Conservation (phyloP, 2,113 vertebrate genomes). For the Sitta europaea region DNA sequence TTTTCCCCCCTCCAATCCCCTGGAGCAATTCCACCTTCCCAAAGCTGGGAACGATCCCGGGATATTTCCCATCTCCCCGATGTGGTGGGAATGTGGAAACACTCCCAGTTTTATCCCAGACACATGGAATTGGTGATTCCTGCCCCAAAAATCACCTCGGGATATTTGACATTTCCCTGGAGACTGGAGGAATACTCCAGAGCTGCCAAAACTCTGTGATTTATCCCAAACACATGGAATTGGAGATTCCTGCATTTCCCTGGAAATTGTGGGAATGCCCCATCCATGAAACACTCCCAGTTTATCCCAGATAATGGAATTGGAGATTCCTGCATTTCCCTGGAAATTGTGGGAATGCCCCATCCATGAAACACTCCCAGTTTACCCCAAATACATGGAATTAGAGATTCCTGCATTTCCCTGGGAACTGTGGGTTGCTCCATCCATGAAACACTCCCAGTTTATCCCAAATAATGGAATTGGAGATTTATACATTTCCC, state of each 20-base stretch:
- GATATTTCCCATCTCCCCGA: fast-evolving
- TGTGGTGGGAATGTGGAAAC: background rate
- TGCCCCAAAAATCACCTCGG: background rate
- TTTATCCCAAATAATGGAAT: no score
- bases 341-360: background rate
- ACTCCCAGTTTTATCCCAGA: background rate
- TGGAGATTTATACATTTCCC: background rate
- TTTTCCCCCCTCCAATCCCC: background rate
- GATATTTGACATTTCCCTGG: background rate
- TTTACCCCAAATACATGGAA: background rate
- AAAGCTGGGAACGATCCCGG: background rate
- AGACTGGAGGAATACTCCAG: background rate
- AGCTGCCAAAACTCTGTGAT: background rate
- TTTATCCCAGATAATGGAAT: fast-evolving
- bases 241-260: background rate
- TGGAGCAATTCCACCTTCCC: background rate
- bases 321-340: background rate
- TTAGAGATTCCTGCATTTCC: background rate
- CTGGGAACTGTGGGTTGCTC: no score
- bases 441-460: no score
- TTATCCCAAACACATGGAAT: background rate
- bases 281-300: no score
- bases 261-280: fast-evolving
- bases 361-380: background rate
- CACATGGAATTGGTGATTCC: background rate